A percentile compares a stretch with the other conserved stretches of the same genome.
These are phyloP conservation scores for Drosophila ercepeae DNA, from an alignment of 1,140 invertebrate genomes.

Conservation along the genomic window DNA sequence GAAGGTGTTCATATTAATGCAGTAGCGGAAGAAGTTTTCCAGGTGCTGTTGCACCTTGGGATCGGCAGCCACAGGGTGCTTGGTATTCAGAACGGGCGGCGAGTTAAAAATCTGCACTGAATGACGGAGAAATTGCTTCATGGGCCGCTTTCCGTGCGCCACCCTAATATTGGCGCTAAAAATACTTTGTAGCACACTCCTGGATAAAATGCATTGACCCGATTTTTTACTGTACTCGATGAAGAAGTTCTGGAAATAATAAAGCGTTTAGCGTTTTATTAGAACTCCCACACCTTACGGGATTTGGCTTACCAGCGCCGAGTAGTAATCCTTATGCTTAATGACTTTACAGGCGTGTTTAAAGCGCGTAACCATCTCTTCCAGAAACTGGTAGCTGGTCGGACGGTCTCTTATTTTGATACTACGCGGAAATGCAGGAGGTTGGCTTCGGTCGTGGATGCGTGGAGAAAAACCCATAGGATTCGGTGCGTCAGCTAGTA, in stretches of 20 bases:
- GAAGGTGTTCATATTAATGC: conserved; percentile 91
- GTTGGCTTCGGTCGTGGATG: conserved; percentile 96
- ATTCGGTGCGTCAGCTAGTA: conserved; percentile 85
- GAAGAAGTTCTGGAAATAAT: conserved; percentile 92
- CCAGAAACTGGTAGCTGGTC: conserved; percentile 94
- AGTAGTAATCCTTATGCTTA: conserved; percentile 91
- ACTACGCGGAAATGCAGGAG: conserved; percentile 98
- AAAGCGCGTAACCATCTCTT: conserved; percentile 91
- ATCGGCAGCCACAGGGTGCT: conserved; percentile 87
- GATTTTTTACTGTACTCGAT: conserved; percentile 94
- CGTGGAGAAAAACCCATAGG: conserved; percentile 96
- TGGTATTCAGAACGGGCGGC: conserved; percentile 91
- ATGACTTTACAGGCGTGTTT: conserved; percentile 93
- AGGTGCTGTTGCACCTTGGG: conserved; percentile 87
- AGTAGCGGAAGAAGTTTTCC: conserved; percentile 94
- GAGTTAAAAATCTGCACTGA: conserved; percentile 94
- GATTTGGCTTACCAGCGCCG: conserved; percentile 88
- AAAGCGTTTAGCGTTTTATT: no score
- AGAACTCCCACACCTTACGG: conserved; percentile 16
- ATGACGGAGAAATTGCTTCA: conserved; percentile 93
- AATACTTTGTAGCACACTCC: conserved; percentile 94
- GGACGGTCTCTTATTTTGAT: conserved; percentile 94
- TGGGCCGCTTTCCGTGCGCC: conserved; percentile 85
- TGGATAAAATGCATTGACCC: conserved; percentile 96
- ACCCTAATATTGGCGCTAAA: conserved; percentile 86